phyloP scores from a whole-genome alignment of 2,797 vertebrate species.

The Strix occidentalis region DNA sequence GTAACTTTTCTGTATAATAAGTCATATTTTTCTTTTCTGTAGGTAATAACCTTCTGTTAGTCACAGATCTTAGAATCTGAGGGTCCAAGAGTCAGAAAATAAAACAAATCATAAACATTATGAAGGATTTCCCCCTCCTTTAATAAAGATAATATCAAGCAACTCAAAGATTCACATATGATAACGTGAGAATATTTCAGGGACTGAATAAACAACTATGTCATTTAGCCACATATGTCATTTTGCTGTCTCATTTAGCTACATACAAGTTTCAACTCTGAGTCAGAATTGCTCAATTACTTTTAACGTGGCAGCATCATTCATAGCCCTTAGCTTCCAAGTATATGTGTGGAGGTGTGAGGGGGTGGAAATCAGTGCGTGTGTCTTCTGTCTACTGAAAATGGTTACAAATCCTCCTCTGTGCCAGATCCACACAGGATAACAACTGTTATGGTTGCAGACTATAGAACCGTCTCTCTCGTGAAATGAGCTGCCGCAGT shows the following conservation, averaged over 20 bases:
- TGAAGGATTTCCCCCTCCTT: neutral
- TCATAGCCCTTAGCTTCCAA: neutral
- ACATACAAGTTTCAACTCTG: neutral
- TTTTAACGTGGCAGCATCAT: neutral
- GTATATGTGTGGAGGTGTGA: neutral
- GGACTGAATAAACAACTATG: neutral
- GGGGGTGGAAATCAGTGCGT: neutral
- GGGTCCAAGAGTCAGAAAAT: neutral
- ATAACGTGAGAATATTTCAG: neutral
- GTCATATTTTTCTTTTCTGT: neutral
- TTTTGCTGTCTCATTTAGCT: constrained; percentile 8
- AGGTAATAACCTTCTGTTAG: neutral
- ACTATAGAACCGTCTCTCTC: neutral
- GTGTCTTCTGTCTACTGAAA: neutral
- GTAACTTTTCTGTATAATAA: neutral
- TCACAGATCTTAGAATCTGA: neutral
- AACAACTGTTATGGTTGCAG: neutral
- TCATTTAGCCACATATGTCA: neutral
- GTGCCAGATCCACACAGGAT: neutral
- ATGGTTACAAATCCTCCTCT: neutral
- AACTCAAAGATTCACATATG: neutral
- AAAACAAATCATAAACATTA: neutral
- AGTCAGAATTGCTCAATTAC: constrained; percentile 22
- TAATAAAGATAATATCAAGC: neutral
- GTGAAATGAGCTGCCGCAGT: neutral